Evolutionary conservation across 2,797 vertebrate genomes (phyloP).

Genomic region (Ctenopoma kingsleyae): DNA sequence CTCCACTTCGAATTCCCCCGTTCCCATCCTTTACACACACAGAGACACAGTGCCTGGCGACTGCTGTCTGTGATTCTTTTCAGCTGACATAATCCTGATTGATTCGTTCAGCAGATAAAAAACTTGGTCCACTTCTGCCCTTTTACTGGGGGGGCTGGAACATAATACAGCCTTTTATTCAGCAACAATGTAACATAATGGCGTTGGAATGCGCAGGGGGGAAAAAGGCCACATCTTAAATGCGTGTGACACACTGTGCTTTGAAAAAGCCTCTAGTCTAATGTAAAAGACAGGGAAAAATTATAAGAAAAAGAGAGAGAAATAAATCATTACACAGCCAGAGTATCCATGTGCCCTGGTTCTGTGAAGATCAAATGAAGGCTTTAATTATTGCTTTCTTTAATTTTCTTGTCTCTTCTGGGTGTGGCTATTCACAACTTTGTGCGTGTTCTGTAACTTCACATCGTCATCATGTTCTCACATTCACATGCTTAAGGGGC

Average conservation of each 20-base stretch:
- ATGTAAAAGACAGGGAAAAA: slow-evolving; percentile 77
- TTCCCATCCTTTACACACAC: slow-evolving; percentile 58
- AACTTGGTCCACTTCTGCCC: slow-evolving; percentile 98
- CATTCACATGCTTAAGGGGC: slow-evolving; percentile 43
- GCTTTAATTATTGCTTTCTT: slow-evolving; percentile 69
- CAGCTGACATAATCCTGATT: slow-evolving; percentile 99
- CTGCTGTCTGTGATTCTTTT: slow-evolving; percentile 97
- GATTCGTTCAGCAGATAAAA: slow-evolving; percentile 99
- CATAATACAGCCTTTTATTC: slow-evolving; percentile 99
- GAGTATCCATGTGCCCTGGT: slow-evolving; percentile 89
- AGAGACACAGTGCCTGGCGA: slow-evolving; percentile 82
- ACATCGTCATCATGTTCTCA: slow-evolving; percentile 27
- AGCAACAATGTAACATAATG: slow-evolving; percentile 99
- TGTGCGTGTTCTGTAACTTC: slow-evolving; percentile 7
- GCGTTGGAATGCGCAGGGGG: slow-evolving; percentile 93
- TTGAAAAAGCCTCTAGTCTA: slow-evolving; percentile 89
- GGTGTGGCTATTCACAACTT: slow-evolving; percentile 19
- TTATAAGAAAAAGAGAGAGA: slow-evolving; percentile 14
- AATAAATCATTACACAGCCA: slow-evolving; percentile 89
- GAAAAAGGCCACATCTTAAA: slow-evolving; percentile 94
- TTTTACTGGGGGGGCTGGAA: slow-evolving; percentile 91
- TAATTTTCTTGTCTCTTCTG: slow-evolving; percentile 34
- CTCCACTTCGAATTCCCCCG: slow-evolving; percentile 73
- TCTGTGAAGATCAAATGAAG: slow-evolving; percentile 88
- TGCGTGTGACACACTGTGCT: slow-evolving; percentile 92